Evolutionary conservation across 2,888 invertebrate species (phyloP), one percentile per base, ranked within the genome.

Genomic region (Andrena flavipes): DNA sequence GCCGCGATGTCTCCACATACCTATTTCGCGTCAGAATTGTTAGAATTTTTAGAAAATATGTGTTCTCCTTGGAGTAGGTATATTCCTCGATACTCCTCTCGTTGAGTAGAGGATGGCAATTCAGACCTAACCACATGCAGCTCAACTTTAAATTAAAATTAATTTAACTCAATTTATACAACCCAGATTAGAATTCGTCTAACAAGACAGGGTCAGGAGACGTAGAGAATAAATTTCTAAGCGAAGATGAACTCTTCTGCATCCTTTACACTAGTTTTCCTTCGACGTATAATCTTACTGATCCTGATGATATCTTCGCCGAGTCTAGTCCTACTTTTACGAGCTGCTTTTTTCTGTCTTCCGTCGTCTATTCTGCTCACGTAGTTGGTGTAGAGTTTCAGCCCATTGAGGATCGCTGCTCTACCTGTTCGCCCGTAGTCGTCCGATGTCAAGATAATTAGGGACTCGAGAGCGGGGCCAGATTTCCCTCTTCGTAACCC

Each of bases 371-470:
- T 16, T 49, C 20, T 23, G 10, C 26, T 65, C 29, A 8, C 63
- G 42, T 51, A 35, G 33, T 7, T 56, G 56, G 56, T 56, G 56
- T 56, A 42, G 42, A 63, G 68, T 67, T 62, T 35, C 7, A 30
- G 48, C 23, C 71, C 68, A 73, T 72, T 76, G 89, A 88, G 84
- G 88, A 74, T 72, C 87, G 65, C 88, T 83, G 84, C 82, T 80
- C 67, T 89, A 89, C 86, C 87, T 85, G 90, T 84, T 85, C 83
- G 71, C 59, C 78, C 78, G 77, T 74, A 78, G 76, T 59, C 59
- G 76, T 67, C 74, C 80, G 84, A 85, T 84, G 85, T 84, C 74
- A 74, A 83, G 90, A 89, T 89, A 89, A 89, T 89, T 90, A 90
- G 87, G 85, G 84, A 85, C 75, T 72, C 71, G 68, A 74, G 74